Percentiles rank a stretch among this genome's conserved stretches.
Conservation (phyloP, 2,113 vertebrate genomes). For the Colius striatus region DNA sequence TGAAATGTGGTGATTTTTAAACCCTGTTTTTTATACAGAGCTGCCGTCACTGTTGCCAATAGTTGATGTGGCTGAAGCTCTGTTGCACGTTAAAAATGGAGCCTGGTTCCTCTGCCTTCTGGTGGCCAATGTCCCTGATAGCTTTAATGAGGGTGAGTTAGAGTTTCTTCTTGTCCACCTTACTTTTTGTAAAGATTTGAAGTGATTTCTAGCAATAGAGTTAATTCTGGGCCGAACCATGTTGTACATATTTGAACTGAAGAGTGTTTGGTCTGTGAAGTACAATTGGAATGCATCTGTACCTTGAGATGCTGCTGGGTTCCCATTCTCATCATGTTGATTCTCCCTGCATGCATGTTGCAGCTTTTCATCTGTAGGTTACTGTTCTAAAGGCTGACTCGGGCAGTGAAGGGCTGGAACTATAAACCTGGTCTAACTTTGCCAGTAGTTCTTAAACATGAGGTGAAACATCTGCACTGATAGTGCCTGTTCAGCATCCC, state of each 20-base stretch:
- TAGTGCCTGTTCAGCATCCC: not conserved
- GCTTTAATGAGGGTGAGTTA: slow-evolving; percentile 94
- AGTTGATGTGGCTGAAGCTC: slow-evolving; percentile 93
- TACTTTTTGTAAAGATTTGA: not conserved
- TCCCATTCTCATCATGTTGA: rapidly evolving
- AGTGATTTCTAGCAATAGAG: not conserved
- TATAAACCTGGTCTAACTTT: rapidly evolving
- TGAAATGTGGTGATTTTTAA: not conserved
- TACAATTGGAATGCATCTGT: not conserved
- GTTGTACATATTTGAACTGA: rapidly evolving
- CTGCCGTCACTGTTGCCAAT: slow-evolving; percentile 93
- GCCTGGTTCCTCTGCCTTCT: slow-evolving; percentile 97
- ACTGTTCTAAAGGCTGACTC: rapidly evolving
- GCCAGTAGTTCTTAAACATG: rapidly evolving
- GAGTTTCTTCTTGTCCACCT: not conserved
- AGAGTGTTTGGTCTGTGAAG: not conserved
- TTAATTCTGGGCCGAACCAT: not conserved
- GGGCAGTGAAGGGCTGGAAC: not conserved
- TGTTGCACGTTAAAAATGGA: slow-evolving; percentile 93
- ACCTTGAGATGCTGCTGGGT: not conserved
- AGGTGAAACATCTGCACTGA: not conserved
- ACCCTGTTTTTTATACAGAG: slow-evolving; percentile 73
- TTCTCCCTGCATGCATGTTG: not conserved
- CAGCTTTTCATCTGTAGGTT: not conserved
- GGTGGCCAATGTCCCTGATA: slow-evolving; percentile 97